Percentiles rank a stretch among this genome's conserved stretches.
Conservation (phyloP, 2,113 vertebrate species). For the Hippocampus comes region DNA sequence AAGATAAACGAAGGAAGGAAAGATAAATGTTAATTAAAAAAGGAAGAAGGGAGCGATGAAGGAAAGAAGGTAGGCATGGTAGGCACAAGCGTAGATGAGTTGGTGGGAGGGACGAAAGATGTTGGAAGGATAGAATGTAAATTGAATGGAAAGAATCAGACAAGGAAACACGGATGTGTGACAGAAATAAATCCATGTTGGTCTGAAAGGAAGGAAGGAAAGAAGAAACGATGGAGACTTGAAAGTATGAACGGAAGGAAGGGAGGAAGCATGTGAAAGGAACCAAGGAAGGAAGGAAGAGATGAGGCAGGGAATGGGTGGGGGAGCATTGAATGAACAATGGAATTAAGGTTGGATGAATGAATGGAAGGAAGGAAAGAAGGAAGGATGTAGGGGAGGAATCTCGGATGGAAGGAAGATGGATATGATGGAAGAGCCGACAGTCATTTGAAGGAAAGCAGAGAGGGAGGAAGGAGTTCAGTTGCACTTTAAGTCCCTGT, state of each 20-base stretch:
- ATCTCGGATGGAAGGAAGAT: background rate
- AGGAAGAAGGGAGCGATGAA: no score
- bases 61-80: background rate
- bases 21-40: no score
- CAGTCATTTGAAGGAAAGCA: background rate
- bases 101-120: background rate
- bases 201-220: background rate
- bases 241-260: background rate
- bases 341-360: background rate
- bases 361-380: background rate
- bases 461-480: background rate
- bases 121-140: no score
- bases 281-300: background rate
- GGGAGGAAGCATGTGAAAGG: background rate
- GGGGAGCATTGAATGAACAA: background rate
- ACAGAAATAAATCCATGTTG: no score
- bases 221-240: no score
- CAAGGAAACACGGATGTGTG: no score
- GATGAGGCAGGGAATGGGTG: background rate
- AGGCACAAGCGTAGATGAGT: background rate
- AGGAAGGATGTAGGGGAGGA: background rate
- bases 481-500: constrained; percentile 20
- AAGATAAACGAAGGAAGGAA: no score
- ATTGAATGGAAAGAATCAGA: background rate
- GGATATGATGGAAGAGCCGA: background rate